phyloP scores from a whole-genome alignment of 2,888 invertebrate species.

The Smittia sp. region DNA sequence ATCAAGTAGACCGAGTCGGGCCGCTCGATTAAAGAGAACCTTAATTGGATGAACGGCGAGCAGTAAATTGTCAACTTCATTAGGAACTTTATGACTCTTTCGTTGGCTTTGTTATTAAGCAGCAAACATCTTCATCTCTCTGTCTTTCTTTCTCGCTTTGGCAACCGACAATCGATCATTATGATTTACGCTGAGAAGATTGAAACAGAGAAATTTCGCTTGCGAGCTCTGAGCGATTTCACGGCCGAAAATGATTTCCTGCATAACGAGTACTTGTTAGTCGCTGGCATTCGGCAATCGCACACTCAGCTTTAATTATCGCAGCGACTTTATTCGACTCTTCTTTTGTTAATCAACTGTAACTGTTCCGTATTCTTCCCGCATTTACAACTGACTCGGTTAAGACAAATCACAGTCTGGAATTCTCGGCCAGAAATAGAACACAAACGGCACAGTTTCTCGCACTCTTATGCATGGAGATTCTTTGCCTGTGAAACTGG shows the following conservation, averaged over 20 bases:
- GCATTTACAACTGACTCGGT: conserved; percentile 12
- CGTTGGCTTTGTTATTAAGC: not conserved
- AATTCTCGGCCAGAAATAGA: conserved; percentile 7
- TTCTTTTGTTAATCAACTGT: conserved; percentile 28
- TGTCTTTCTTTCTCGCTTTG: not conserved
- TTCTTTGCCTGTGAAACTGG: not conserved
- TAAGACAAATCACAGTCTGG: conserved; percentile 22
- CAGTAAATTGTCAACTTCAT: conserved; percentile 14
- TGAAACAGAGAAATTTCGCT: not conserved
- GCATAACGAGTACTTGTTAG: conserved; percentile 10
- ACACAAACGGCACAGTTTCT: conserved; percentile 24
- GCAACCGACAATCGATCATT: not conserved
- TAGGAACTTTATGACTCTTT: not conserved
- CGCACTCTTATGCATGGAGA: not conserved
- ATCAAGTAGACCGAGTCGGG: not conserved
- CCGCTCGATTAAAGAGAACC: not conserved
- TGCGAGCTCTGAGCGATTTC: not conserved
- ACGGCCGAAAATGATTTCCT: conserved; percentile 24
- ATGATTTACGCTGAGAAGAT: not conserved
- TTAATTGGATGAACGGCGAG: not conserved
- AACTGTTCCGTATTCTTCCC: conserved; percentile 16
- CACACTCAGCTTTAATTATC: not conserved
- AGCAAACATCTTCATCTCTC: not conserved
- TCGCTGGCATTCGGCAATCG: not conserved
- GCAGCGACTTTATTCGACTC: not conserved